These are phyloP conservation scores for Ramphastos sulfuratus DNA, from an alignment of 2,113 vertebrate species.

Conservation along the genomic window DNA sequence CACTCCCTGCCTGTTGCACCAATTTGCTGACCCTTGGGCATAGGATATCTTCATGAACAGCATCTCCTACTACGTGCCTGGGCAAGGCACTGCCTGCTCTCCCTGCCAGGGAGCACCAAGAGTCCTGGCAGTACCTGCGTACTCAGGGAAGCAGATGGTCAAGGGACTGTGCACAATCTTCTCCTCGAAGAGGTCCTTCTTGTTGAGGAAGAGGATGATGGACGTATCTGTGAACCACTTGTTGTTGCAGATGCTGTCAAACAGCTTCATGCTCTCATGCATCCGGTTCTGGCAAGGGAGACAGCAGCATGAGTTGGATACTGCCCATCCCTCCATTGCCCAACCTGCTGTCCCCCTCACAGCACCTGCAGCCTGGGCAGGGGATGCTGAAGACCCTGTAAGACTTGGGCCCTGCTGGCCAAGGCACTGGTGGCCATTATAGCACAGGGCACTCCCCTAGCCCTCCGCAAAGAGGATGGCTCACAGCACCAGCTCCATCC, in stretches of 20 bases:
- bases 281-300: conserved; percentile 88
- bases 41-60: background rate
- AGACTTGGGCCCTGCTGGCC: background rate
- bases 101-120: background rate
- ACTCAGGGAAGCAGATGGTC: conserved; percentile 95
- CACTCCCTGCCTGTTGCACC: background rate
- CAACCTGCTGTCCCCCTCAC: background rate
- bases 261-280: conserved; percentile 99
- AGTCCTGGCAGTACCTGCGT: conserved; percentile 80
- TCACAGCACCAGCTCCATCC: accelerated
- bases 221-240: conserved; percentile 99
- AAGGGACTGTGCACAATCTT: conserved; percentile 94
- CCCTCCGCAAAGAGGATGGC: accelerated
- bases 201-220: conserved; percentile 99
- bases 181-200: conserved; percentile 99
- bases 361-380: background rate
- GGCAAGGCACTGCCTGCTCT: background rate
- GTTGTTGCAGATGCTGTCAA: conserved; percentile 99
- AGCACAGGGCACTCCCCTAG: background rate
- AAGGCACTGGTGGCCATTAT: background rate
- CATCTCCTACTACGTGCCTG: background rate
- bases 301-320: background rate
- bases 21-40: accelerated
- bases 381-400: background rate
- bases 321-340: accelerated